A percentile compares a stretch with the other conserved stretches of the same genome.
These are phyloP conservation scores for Ctenopoma kingsleyae DNA, from an alignment of 2,797 vertebrate genomes.

Conservation along the genomic window DNA sequence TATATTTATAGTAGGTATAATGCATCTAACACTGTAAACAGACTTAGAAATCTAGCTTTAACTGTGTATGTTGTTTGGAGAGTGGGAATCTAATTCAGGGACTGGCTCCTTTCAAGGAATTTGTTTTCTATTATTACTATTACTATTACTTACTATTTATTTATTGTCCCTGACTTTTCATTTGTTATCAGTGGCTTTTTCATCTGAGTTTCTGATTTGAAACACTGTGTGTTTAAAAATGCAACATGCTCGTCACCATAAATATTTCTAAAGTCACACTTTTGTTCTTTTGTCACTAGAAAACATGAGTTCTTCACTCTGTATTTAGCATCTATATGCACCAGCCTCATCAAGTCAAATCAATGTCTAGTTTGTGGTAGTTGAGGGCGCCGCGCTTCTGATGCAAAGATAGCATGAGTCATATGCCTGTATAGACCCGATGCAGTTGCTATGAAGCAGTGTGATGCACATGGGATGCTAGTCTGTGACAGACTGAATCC, in stretches of 20 bases:
- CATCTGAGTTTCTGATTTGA: not conserved
- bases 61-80: too few species aligned
- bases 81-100: too few species aligned
- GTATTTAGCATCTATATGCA: slow-evolving; percentile 8
- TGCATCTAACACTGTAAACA: not conserved
- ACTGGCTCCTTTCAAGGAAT: too few species aligned
- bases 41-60: too few species aligned
- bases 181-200: not conserved
- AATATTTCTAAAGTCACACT: slow-evolving; percentile 13
- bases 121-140: too few species aligned
- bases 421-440: slow-evolving; percentile 17
- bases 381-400: not conserved
- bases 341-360: slow-evolving; percentile 10
- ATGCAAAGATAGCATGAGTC: slow-evolving; percentile 51
- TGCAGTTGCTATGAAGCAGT: slow-evolving; percentile 37
- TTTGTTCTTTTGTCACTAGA: slow-evolving; percentile 10
- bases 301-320: not conserved
- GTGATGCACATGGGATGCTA: slow-evolving; percentile 26
- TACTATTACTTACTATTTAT: too few species aligned
- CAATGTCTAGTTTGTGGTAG: not conserved
- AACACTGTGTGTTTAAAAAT: not conserved
- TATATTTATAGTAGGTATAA: not conserved
- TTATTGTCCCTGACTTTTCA: too few species aligned
- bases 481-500: slow-evolving; percentile 49
- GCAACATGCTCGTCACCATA: not conserved